Base-by-base conservation (phyloP, 2,888 invertebrate genomes). In the Dynastes grantii region DNA sequence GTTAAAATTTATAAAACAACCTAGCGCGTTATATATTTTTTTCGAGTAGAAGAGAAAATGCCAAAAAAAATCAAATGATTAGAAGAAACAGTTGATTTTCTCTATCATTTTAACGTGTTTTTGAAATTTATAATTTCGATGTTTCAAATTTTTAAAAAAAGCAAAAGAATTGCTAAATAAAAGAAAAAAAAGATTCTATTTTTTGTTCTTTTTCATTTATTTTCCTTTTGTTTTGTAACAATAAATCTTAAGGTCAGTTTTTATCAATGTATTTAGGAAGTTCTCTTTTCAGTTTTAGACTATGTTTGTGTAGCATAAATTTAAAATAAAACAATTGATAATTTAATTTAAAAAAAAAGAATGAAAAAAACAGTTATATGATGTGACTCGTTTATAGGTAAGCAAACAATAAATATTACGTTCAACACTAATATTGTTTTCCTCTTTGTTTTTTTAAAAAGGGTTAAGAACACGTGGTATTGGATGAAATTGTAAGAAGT, bases 381-480 rank as follows among this genome's bases (percentile, higher is more conserved):
- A 67, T 79, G 79, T 79, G 79, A 77, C 71, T 77, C 81, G 79
- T 81, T 37, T 80, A 78, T 84, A 84, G 85, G 84, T 85, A 84
- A 84, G 83, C 80, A 80, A 82, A 81, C 79, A 84, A 84, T 83
- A 84, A 84, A 84, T 78, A 79, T 80, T 82, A 81, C 83, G 80
- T 83, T 84, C 83, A 90, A 91, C 90, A 91, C 92, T 92, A 92
- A 92, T 92, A 89, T 90, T 91, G 90, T 92, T 92, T 94, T 94
- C 93, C 93, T 94, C 94, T 94, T 45, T 45, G 45, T 45, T 92
- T 93, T 94, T 63, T 93, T 92, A 93, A 88, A 92, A 94, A 94
- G 94, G 94, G 93, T 92, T 93, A 93, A 93, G 93, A 93, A 93
- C 93, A 94, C 93, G 94, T 94, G 93, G 93, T 93, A 92, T 93